A percentile compares a stretch with the other conserved stretches of the same genome.
These are phyloP conservation scores for Nyleta sp. DNA, from an alignment of 2,888 invertebrate genomes.

Conservation along the genomic window DNA sequence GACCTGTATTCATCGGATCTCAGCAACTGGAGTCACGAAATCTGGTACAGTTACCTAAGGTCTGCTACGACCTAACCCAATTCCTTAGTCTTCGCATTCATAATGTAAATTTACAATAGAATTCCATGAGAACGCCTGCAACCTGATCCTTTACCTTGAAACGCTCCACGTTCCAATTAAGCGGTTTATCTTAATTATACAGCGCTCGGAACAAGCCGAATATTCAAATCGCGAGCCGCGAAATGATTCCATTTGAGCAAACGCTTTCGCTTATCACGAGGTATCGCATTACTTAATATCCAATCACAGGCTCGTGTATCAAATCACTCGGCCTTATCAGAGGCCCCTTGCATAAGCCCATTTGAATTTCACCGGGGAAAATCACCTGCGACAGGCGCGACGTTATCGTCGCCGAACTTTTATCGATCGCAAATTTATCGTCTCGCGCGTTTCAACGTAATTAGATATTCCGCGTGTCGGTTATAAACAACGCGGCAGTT, in stretches of 20 bases:
- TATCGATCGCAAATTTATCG: slow-evolving; percentile 30
- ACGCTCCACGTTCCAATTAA: too few relatives aligned
- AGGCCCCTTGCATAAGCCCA: slow-evolving; percentile 13
- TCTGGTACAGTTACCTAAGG: too few relatives aligned
- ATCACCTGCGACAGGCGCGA: slow-evolving; percentile 26
- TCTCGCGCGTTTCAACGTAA: slow-evolving; percentile 29
- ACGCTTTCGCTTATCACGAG: slow-evolving; percentile 18
- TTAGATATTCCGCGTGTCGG: slow-evolving; percentile 42
- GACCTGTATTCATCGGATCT: too few relatives aligned
- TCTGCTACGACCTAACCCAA: too few relatives aligned
- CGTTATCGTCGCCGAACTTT: slow-evolving; percentile 24
- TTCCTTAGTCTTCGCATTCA: too few relatives aligned
- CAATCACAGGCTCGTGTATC: background rate
- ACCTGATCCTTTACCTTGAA: too few relatives aligned
- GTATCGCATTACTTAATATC: background rate
- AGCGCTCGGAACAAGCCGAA: too few relatives aligned
- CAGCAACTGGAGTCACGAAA: too few relatives aligned
- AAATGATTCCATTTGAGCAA: slow-evolving; percentile 14
- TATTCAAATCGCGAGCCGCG: too few relatives aligned
- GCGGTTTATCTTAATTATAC: too few relatives aligned
- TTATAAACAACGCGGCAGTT: slow-evolving; percentile 44
- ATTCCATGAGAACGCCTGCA: too few relatives aligned
- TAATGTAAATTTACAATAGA: too few relatives aligned
- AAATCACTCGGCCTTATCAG: slow-evolving; percentile 7
- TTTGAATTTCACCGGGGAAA: slow-evolving; percentile 12